A percentile compares a stretch with the other conserved stretches of the same genome.
phyloP scores from a whole-genome alignment of 2,797 vertebrate species.

The Pseudochaenichthys georgianus region DNA sequence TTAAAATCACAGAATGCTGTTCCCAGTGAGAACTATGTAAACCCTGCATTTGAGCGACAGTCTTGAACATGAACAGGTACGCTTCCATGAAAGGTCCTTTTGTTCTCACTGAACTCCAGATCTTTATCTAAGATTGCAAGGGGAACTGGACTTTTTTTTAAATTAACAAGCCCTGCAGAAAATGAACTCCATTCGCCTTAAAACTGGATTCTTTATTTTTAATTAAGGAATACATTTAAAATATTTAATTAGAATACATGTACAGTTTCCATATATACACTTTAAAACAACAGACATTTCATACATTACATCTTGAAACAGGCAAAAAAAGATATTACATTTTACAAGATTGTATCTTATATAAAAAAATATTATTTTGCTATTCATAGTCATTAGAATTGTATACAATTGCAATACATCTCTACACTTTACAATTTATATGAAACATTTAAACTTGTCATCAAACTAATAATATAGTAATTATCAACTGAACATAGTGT shows the following conservation, averaged over 20 bases:
- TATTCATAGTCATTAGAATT: slow-evolving; percentile 8
- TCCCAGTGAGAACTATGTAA: slow-evolving; percentile 27
- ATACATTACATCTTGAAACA: slow-evolving; percentile 22
- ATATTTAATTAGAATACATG: slow-evolving; percentile 42
- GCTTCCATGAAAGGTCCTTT: slow-evolving; percentile 72
- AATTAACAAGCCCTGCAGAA: slow-evolving; percentile 2
- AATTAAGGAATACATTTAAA: slow-evolving; percentile 52
- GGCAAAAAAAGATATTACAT: slow-evolving; percentile 17
- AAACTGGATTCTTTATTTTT: slow-evolving; percentile 43
- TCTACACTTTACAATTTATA: slow-evolving; percentile 27
- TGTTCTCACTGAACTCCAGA: slow-evolving; percentile 58
- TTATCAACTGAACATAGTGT: slow-evolving; percentile 16
- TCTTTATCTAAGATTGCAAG: slow-evolving; percentile 35
- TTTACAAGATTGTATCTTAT: slow-evolving; percentile 32
- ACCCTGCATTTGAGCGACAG: slow-evolving; percentile 30
- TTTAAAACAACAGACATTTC: slow-evolving; percentile 33
- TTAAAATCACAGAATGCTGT: slow-evolving; percentile 12
- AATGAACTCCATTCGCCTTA: slow-evolving; percentile 28
- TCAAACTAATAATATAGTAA: slow-evolving; percentile 27
- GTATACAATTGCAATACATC: not conserved
- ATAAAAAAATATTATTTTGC: slow-evolving; percentile 13
- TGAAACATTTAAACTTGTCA: slow-evolving; percentile 34
- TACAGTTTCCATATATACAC: slow-evolving; percentile 67
- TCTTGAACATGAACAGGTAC: slow-evolving; percentile 65
- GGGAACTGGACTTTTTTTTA: not conserved